Percentiles rank a stretch among this genome's conserved stretches.
Evolutionary conservation across 2,113 vertebrate species (phyloP).

Genomic region (Panthera uncia): DNA sequence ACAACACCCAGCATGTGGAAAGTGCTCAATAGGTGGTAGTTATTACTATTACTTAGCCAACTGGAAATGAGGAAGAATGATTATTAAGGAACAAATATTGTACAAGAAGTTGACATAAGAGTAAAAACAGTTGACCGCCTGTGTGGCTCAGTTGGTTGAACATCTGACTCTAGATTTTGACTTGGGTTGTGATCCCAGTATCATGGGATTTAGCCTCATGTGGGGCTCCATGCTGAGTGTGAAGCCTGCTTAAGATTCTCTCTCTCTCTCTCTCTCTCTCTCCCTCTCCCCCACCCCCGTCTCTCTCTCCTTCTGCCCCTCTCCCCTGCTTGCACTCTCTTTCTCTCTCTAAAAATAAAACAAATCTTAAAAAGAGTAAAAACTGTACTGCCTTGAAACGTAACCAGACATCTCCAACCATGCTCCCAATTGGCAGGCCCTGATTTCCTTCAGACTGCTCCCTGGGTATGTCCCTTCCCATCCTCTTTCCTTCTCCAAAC

Average conservation of each 20-base stretch:
- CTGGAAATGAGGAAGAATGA: neutral
- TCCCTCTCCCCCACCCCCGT: too few relatives aligned
- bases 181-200: too few relatives aligned
- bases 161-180: too few relatives aligned
- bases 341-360: too few relatives aligned
- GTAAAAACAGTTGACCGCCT: neutral
- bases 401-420: neutral
- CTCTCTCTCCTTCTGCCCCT: too few relatives aligned
- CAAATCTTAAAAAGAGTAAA: neutral
- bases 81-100: neutral
- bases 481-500: neutral
- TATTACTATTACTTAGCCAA: neutral
- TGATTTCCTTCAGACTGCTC: neutral
- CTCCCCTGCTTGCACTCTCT: too few relatives aligned
- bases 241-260: too few relatives aligned
- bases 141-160: too few relatives aligned
- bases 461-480: neutral
- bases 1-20: neutral
- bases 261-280: too few relatives aligned
- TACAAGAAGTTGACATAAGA: neutral
- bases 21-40: neutral
- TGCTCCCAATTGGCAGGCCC: neutral
- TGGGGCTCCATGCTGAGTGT: too few relatives aligned
- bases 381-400: neutral
- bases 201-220: too few relatives aligned